Evolutionary conservation across 53 echinoderm and acorn worm genomes (phyloP), one percentile per base, ranked within the genome.

Genomic region (Crossaster papposus): DNA sequence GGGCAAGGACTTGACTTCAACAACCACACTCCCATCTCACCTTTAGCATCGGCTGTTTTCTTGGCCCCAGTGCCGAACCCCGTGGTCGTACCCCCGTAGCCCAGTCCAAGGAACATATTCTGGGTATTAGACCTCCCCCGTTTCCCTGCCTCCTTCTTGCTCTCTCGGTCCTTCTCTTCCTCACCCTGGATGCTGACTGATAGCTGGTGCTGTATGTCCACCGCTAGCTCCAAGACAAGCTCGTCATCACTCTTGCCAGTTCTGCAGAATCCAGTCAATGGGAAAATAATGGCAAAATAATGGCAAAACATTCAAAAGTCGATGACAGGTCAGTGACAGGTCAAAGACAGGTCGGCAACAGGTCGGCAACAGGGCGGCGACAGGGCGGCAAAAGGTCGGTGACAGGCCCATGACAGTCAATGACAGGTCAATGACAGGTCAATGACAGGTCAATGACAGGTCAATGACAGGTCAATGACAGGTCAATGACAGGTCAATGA

Each of bases 171-270:
- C 22, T 78, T 90, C 28, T 94, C 98, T 53, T 90, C 94, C 31
- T 96, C 93, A 18, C 93, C 86, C 63, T 84, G 79, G 82, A 98
- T 94, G 78, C 83, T 96, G 79, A 76, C 50, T 0, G 97, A 93
- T 29, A 97, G 90, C 71, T 93, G 96, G 13, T 85, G 94, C 50
- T 91, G 93, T 78, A 97, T 97, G 35, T 97, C 97, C 58, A 90
- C 90, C 4, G 93, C 88, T 0, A 97, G 82, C 93, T 97, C 96
- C 79, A 96, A 64, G 18, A 97, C 97, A 36, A 97, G 85, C 24
- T 92, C 92, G 81, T 97, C 97, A 51, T 92, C 90, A 53, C 94
- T 97, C 86, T 93, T 95, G 20, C 93, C 95, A 32, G 94, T 88
- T 14, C 97, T 97, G 29, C 18, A 20, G 58, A 20, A 20, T 58